Conservation (phyloP, 2,797 vertebrate genomes). For the Diceros bicornis region DNA sequence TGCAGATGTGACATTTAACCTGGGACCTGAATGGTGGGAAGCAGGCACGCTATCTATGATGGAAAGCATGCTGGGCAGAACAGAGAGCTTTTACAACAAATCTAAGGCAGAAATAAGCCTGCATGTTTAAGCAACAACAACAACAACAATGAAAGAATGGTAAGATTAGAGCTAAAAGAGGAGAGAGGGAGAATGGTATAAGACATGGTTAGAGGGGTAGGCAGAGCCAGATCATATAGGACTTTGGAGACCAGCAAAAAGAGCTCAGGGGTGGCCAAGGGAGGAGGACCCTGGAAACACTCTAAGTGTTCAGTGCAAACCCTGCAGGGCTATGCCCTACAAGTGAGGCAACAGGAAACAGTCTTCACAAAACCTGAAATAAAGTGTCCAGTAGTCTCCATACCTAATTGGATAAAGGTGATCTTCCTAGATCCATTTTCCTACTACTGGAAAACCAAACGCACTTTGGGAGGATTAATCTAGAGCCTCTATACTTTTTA, state of each 20-base stretch:
- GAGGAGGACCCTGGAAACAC: background rate
- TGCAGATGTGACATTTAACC: background rate
- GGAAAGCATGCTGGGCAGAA: background rate
- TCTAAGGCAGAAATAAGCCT: background rate
- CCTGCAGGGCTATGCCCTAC: background rate
- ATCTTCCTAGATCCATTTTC: background rate
- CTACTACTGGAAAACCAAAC: background rate
- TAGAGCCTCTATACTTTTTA: background rate
- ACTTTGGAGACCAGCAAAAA: background rate
- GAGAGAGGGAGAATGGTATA: fast-evolving
- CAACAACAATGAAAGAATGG: background rate
- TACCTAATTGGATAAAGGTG: background rate
- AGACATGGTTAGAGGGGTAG: fast-evolving
- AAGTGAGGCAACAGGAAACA: too few relatives aligned
- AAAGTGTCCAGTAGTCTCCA: background rate
- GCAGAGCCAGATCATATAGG: fast-evolving
- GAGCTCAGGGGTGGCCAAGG: background rate
- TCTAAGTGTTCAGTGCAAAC: background rate
- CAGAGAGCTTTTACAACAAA: background rate
- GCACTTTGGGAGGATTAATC: background rate
- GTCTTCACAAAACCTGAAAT: background rate
- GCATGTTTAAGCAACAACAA: fast-evolving
- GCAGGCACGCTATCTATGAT: fast-evolving
- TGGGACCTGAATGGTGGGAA: background rate
- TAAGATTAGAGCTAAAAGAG: too few relatives aligned